These are phyloP conservation scores for Montipora capricornis DNA, from an alignment of 64 coral and sea anemone genomes.

Conservation along the genomic window DNA sequence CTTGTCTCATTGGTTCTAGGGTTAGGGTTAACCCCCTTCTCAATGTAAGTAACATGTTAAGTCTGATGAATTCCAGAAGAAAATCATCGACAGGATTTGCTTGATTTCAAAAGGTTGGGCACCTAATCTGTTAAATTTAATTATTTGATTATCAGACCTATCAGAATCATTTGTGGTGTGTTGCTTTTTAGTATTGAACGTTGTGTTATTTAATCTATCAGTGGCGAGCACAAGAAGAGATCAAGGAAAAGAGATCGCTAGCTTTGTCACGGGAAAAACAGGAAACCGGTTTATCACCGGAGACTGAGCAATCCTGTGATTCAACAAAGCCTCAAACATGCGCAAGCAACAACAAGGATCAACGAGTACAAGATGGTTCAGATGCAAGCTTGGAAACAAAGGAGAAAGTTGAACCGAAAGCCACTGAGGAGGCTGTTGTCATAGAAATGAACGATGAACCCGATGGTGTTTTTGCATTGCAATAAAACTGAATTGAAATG, in stretches of 20 bases:
- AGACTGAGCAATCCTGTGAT: neutral
- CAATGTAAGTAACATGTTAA: too few species aligned
- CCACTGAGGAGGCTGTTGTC: neutral
- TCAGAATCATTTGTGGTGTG: neutral
- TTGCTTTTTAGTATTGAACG: neutral
- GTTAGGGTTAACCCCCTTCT: too few species aligned
- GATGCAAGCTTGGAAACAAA: too few species aligned
- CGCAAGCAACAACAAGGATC: neutral
- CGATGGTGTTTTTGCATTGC: neutral
- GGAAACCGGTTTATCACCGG: neutral
- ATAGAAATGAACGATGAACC: neutral
- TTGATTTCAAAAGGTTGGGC: conserved; percentile 1
- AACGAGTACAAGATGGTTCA: too few species aligned
- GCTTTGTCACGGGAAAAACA: neutral
- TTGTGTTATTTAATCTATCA: neutral
- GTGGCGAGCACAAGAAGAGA: conserved; percentile 22
- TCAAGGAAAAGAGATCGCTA: conserved; percentile 1
- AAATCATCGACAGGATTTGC: too few species aligned
- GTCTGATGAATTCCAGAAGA: too few species aligned
- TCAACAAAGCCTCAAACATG: neutral
- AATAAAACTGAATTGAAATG: neutral
- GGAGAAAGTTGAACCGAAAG: neutral
- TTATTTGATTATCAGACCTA: too few species aligned
- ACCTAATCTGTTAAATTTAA: too few species aligned
- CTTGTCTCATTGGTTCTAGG: too few species aligned